Evolutionary conservation across 2,113 vertebrate genomes (phyloP), one percentile per base, ranked within the genome.

Genomic region (Alexandromys fortis): DNA sequence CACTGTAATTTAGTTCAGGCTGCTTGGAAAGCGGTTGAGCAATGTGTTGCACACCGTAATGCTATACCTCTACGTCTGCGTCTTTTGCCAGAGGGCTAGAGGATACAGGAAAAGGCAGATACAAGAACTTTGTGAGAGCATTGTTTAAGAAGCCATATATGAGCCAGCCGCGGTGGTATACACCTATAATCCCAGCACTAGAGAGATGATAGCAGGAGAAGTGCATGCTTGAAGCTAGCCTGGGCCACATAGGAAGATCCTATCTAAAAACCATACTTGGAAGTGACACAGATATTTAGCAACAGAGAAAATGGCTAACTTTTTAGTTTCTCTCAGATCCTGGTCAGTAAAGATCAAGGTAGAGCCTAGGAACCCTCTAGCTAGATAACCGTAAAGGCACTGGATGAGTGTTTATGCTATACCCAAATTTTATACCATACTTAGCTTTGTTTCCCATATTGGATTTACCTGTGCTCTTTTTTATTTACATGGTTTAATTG

Each of bases 341-440:
- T 97, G 12, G 82, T 65, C 55, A 93, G 68, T 95, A 95, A 93
- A 81, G 16, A 73, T 88, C 72, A 82, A 96, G 86, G n/a, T n/a
- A 78, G 61, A 85, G 30, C 47, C 30, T 81, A 79, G 61, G 35
- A 77, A 61, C 70, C 10, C 9, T 89, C 63, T 93, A 79, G 87
- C 38, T 92, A 42, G 7, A 72, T 49, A 83, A 92, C 47, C 42
- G 1, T 65, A 67, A 73, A 77, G 55, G 26, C 3, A 85, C 6
- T 30, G 47, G 9, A 7, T 83, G 28, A 58, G 14, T 78, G 82
- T 94, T 89, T 87, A 61, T 68, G 22, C 81, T 92, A 7, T 61
- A 63, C 11, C 19, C 26, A 42, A 38, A 7, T 70, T 92, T 93
- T 93, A 90, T 70, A 94, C 79, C n/a, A 38, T 47, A 61, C 28